Base-by-base conservation (phyloP, 2,113 vertebrate genomes). In the Petaurus breviceps region DNA sequence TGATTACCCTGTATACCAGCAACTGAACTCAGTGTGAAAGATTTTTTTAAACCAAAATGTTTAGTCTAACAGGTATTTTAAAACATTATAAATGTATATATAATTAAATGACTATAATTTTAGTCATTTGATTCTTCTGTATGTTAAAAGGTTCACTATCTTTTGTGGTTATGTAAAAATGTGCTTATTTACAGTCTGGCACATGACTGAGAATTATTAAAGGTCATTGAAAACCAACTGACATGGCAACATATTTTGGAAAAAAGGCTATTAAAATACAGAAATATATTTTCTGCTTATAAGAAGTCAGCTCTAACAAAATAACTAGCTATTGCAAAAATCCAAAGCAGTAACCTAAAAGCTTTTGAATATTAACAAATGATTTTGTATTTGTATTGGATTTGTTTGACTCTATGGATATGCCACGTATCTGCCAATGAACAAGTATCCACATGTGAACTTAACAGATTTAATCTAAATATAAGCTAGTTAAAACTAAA, bases 101-200 rank as follows among this genome's bases (percentile, higher is more conserved):
- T 6, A 84, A 84, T 43, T 43, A 84, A 22, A 43, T 8, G 68
- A 8, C 5, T 43, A 43, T 84, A 22, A 84, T 23, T 84, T 84
- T 19, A 84, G n/a, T 22, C 68, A 84, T n/a, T 84, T 84, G 68
- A 8, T 84, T 84, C 1, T 84, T 84, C 68, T 43, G 1, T 84
- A 8, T 43, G 19, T 43, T 43, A 84, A 84, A 84, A 84, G n/a
- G 19, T 84, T 84, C 68, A n/a, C 1, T 68, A 14, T 84, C 61
- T n/a, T n/a, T 77, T 55, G 3, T 93, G 47, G 22, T 12, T 89
- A 90, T 97, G 43, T 97, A 90, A 46, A 92, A 94, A 50, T 91
- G 9, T 95, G 37, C 90, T 26, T 24, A 31, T 51, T 94, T 93
- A n/a, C 61, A 31, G 28, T 31, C 57, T 61, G 31, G 19, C 37